A percentile compares a stretch with the other conserved stretches of the same genome.
Evolutionary conservation across 1,140 invertebrate species (phyloP).

Genomic region (Drosophila carrolli): DNA sequence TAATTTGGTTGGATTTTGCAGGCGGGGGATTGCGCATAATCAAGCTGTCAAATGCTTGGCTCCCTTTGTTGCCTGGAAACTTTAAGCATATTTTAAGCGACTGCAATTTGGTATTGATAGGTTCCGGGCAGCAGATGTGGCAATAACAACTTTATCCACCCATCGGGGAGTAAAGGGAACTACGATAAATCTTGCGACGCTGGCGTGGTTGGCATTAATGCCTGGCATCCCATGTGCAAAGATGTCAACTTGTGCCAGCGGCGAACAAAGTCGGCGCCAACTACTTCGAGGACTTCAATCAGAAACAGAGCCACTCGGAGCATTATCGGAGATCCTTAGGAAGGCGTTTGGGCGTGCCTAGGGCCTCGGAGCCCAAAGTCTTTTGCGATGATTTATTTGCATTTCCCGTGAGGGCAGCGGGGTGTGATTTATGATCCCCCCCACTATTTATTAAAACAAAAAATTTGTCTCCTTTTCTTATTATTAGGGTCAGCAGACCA

Average conservation of each 20-base stretch:
- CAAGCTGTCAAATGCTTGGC: constrained; percentile 43
- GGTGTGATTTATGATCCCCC: constrained; percentile 65
- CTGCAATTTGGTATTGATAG: constrained; percentile 78
- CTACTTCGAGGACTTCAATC: constrained; percentile 45
- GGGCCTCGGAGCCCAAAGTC: neutral
- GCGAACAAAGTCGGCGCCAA: constrained; percentile 3
- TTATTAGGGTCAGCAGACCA: constrained; percentile 53
- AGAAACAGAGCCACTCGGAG: constrained; percentile 22
- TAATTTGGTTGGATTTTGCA: constrained; percentile 48
- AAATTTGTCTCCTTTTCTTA: constrained; percentile 36
- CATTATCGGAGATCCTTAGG: neutral
- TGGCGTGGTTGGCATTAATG: constrained; percentile 7
- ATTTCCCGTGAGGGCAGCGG: constrained; percentile 19
- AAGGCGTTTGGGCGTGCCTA: constrained; percentile 34
- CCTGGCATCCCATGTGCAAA: constrained; percentile 16
- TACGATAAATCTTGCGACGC: constrained; percentile 21
- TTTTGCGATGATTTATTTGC: constrained; percentile 67
- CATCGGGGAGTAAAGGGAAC: neutral
- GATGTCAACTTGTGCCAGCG: constrained; percentile 24
- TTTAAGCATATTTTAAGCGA: constrained; percentile 68
- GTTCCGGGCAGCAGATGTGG: constrained; percentile 58
- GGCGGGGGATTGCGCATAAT: constrained; percentile 43
- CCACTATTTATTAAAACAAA: constrained; percentile 62
- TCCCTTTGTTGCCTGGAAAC: constrained; percentile 11
- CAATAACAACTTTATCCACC: constrained; percentile 32